Conservation (phyloP, 2,113 vertebrate species). For the Tylochromis polylepis region DNA sequence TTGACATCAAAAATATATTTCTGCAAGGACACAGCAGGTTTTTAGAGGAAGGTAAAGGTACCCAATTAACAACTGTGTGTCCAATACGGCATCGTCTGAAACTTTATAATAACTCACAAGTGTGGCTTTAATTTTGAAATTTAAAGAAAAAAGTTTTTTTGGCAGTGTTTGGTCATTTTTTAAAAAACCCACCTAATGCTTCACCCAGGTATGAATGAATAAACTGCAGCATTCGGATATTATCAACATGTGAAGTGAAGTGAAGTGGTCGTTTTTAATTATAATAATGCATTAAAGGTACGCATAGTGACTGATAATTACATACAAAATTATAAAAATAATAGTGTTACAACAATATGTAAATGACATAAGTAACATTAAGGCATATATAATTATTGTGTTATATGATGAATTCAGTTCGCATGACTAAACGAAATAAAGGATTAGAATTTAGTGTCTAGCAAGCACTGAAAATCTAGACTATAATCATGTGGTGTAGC, state of each 20-base stretch:
- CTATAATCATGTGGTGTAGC: neutral
- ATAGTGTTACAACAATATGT: neutral
- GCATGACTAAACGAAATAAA: neutral
- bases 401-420: neutral
- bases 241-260: neutral
- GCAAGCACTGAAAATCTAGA: neutral
- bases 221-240: neutral
- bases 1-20: neutral
- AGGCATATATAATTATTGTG: neutral
- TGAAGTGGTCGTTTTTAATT: neutral
- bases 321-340: neutral
- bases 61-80: neutral
- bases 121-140: neutral
- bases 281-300: neutral
- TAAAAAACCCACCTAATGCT: rapidly evolving
- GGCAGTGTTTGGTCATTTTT: neutral
- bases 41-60: neutral
- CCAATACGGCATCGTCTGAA: neutral
- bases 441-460: neutral
- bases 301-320: neutral
- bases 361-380: neutral
- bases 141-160: neutral
- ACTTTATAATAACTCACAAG: neutral
- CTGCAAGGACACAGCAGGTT: neutral
- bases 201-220: neutral